Percentiles rank a stretch among this genome's conserved stretches.
These are phyloP conservation scores for Drosophila albomicans DNA, from an alignment of 1,140 invertebrate species.

Conservation along the genomic window DNA sequence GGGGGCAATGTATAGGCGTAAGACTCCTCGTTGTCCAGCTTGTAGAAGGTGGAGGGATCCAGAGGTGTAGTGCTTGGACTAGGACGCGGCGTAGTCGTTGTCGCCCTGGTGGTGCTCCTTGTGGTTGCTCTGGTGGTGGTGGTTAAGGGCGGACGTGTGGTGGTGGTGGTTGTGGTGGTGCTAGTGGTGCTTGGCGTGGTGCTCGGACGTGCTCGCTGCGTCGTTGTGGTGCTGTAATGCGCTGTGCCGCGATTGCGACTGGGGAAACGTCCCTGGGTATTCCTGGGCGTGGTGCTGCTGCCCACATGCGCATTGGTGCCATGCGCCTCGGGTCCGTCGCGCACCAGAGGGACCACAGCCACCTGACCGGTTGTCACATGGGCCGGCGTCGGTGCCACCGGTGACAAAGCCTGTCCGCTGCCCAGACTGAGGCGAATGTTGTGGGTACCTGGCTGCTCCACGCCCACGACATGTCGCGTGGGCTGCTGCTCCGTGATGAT, in stretches of 20 bases:
- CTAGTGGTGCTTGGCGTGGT: slow-evolving; percentile 37
- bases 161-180: slow-evolving; percentile 24
- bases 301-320: slow-evolving; percentile 75
- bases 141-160: neutral
- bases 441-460: slow-evolving; percentile 60
- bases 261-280: slow-evolving; percentile 47
- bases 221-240: slow-evolving; percentile 66
- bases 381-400: slow-evolving; percentile 31
- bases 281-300: slow-evolving; percentile 55
- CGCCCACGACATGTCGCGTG: slow-evolving; percentile 47
- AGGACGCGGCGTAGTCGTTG: slow-evolving; percentile 34
- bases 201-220: slow-evolving; percentile 20
- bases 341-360: slow-evolving; percentile 20
- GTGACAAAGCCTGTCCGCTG: slow-evolving; percentile 51
- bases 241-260: slow-evolving; percentile 62
- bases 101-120: slow-evolving; percentile 32
- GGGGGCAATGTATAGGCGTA: slow-evolving; percentile 77
- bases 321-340: slow-evolving; percentile 53
- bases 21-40: slow-evolving; percentile 54
- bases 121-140: slow-evolving; percentile 35
- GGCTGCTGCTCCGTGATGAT: slow-evolving; percentile 69
- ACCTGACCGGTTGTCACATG: slow-evolving; percentile 22
- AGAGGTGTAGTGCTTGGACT: slow-evolving; percentile 61
- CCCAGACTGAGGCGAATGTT: slow-evolving; percentile 67
- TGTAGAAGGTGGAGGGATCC: slow-evolving; percentile 60